phyloP scores from a whole-genome alignment of 2,113 vertebrate species.

The Martes martes region DNA sequence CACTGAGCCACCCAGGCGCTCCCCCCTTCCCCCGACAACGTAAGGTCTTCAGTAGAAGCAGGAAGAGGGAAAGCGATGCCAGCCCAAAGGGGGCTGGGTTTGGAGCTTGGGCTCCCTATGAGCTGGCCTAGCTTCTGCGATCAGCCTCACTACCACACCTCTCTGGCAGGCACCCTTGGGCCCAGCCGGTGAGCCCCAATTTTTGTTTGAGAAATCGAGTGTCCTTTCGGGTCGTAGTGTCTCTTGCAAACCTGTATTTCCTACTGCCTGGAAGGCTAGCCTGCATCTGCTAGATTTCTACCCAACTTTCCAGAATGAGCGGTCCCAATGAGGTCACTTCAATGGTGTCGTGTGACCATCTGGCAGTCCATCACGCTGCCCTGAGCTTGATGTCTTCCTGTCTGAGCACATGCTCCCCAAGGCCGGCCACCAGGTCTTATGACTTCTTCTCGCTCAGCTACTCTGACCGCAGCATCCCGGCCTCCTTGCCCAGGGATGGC shows the following conservation, averaged over 20 bases:
- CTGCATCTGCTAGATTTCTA: background rate
- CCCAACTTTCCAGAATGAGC: background rate
- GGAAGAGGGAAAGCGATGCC: background rate
- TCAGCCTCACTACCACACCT: background rate
- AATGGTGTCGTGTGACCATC: background rate
- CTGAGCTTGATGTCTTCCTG: background rate
- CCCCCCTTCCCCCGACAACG: background rate
- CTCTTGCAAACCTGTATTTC: background rate
- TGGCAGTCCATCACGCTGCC: rapidly evolving
- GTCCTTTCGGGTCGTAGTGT: background rate
- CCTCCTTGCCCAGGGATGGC: background rate
- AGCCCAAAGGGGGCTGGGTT: background rate
- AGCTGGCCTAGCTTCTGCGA: background rate
- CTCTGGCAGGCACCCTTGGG: background rate
- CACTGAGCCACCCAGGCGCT: no score
- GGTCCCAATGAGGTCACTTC: background rate
- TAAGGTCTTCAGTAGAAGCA: background rate
- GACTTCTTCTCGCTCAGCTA: background rate
- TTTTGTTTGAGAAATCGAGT: background rate
- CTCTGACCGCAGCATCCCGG: background rate
- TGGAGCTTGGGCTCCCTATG: background rate
- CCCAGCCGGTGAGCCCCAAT: background rate
- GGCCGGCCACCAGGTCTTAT: background rate
- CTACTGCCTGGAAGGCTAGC: background rate
- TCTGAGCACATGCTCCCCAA: background rate